Evolutionary conservation across 1,140 invertebrate species (phyloP).

Genomic region (Zaprionus vittiger): DNA sequence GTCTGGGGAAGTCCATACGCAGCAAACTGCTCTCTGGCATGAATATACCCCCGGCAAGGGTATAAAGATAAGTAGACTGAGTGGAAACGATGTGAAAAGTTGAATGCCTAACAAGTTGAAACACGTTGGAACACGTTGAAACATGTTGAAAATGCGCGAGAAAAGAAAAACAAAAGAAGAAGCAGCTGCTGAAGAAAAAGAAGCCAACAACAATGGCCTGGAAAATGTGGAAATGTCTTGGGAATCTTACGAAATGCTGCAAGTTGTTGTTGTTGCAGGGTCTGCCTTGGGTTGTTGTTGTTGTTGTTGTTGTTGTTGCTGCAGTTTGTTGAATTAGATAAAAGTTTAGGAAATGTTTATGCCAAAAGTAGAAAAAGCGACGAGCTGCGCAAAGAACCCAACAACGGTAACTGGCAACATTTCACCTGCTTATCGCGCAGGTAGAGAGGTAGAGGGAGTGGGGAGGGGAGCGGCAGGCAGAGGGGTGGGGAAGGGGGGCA

Average conservation of each 20-base stretch:
- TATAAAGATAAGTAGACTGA: constrained; percentile 31
- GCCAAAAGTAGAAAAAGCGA: constrained; percentile 59
- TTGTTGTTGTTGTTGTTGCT: constrained; percentile 23
- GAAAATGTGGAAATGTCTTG: constrained; percentile 82
- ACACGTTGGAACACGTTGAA: constrained; percentile 75
- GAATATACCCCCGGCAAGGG: too few species aligned
- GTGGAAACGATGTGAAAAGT: constrained; percentile 76
- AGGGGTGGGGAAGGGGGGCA: neutral
- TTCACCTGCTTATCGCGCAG: constrained; percentile 37
- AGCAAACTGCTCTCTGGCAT: too few species aligned
- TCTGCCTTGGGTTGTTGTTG: neutral
- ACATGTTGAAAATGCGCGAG: constrained; percentile 66
- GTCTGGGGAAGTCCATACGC: too few species aligned
- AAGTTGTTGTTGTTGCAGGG: constrained; percentile 34
- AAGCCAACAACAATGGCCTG: constrained; percentile 71
- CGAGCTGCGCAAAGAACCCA: constrained; percentile 24
- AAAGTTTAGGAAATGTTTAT: constrained; percentile 82
- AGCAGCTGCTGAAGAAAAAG: constrained; percentile 49
- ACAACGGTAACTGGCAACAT: constrained; percentile 13
- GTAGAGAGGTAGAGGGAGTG: neutral
- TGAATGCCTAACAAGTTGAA: constrained; percentile 78
- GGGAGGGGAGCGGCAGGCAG: neutral
- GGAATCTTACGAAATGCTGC: constrained; percentile 74
- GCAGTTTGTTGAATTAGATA: constrained; percentile 82
- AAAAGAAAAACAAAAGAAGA: constrained; percentile 28